Evolutionary conservation across 2,888 invertebrate species (phyloP).

Genomic region (Cantharis rustica): DNA sequence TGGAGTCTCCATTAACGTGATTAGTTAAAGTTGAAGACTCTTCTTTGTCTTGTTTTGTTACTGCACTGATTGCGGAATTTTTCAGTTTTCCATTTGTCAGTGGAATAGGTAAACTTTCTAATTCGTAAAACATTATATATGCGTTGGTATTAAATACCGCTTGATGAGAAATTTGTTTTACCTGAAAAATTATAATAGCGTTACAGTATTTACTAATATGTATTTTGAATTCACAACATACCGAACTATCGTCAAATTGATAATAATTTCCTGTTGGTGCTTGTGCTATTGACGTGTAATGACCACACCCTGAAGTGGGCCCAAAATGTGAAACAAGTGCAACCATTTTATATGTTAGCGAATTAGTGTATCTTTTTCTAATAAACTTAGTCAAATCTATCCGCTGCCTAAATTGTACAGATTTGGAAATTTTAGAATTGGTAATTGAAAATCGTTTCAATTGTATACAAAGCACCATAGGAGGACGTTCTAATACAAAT

Average conservation of each 20-base stretch:
- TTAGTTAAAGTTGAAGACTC: conserved; percentile 27
- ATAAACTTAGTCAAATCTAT: conserved; percentile 76
- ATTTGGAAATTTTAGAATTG: conserved; percentile 80
- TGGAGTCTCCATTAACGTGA: conserved; percentile 43
- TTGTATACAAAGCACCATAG: conserved; percentile 93
- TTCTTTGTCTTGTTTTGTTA: conserved; percentile 17
- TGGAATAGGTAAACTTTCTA: conserved; percentile 49
- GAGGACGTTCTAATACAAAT: conserved; percentile 88
- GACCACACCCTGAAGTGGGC: conserved; percentile 89
- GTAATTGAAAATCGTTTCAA: conserved; percentile 84
- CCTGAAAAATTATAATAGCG: conserved; percentile 50
- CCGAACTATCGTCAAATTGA: conserved; percentile 90
- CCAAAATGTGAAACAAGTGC: conserved; percentile 94
- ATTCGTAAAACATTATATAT: conserved; percentile 90
- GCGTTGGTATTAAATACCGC: conserved; percentile 85
- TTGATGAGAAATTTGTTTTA: conserved; percentile 73
- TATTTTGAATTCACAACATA: conserved; percentile 53
- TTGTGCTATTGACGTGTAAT: conserved; percentile 90
- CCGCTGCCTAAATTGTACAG: conserved; percentile 74
- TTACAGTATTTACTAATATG: not conserved
- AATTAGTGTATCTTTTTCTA: conserved; percentile 47
- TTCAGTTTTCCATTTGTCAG: conserved; percentile 52
- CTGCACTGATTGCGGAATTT: conserved; percentile 52
- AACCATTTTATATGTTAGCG: conserved; percentile 76
- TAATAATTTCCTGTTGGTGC: conserved; percentile 82